Evolutionary conservation across 2,113 vertebrate species (phyloP).

Genomic region (Typhlomys cinereus): DNA sequence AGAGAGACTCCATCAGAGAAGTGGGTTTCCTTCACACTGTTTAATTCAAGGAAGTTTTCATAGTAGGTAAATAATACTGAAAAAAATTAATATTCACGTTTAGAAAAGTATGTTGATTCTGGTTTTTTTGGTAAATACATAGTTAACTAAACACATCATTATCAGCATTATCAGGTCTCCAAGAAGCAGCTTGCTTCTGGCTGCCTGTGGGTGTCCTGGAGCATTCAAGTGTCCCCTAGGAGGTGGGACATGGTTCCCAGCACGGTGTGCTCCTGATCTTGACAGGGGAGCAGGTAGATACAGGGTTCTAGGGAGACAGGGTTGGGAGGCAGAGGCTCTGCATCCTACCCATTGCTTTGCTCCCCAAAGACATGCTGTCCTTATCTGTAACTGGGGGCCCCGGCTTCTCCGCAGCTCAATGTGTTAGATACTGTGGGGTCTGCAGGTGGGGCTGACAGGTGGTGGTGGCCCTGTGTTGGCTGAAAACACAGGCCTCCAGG

Average conservation of each 20-base stretch:
- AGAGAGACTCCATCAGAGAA: neutral
- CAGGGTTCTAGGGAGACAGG: neutral
- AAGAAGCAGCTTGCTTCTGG: neutral
- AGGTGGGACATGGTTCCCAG: neutral
- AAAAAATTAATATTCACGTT: neutral
- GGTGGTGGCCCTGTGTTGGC: neutral
- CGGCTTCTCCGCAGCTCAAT: neutral
- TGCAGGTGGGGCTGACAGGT: neutral
- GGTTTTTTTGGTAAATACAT: too few relatives aligned
- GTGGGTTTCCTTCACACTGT: neutral
- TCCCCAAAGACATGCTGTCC: neutral
- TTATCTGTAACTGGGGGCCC: neutral
- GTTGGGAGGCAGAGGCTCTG: neutral
- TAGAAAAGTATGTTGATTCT: neutral
- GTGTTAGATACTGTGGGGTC: neutral
- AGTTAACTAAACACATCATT: neutral
- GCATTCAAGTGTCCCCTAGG: neutral
- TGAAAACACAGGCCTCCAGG: conserved; percentile 42
- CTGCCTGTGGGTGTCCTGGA: neutral
- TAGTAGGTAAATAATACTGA: neutral
- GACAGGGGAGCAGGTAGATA: neutral
- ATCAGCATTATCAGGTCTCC: neutral
- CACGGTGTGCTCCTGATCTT: neutral
- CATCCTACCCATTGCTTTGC: neutral
- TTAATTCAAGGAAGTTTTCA: neutral